Percentiles rank a stretch among this genome's conserved stretches.
Conservation (phyloP, 2,888 invertebrate species). For the Desoria tigrina region DNA sequence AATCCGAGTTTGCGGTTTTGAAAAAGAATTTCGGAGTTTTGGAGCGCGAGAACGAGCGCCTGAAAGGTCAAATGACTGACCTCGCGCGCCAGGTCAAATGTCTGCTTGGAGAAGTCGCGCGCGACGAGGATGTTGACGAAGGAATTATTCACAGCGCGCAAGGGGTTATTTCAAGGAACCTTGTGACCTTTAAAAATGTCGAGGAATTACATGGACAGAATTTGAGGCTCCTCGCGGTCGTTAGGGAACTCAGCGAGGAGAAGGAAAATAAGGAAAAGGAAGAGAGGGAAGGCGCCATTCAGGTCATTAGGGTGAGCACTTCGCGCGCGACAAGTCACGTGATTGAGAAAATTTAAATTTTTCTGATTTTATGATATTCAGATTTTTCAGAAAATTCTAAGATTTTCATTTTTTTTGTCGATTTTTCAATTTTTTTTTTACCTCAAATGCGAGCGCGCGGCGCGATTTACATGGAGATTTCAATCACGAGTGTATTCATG, state of each 20-base stretch:
- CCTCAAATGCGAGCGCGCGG: no score
- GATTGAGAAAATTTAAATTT: no score
- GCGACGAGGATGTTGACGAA: background rate
- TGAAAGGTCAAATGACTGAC: slow-evolving; percentile 76
- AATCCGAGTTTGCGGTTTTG: slow-evolving; percentile 70
- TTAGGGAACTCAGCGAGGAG: slow-evolving; percentile 80
- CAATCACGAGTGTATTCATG: no score
- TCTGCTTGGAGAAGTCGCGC: background rate
- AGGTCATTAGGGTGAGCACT: slow-evolving; percentile 37
- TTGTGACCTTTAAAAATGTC: slow-evolving; percentile 87
- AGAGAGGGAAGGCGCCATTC: slow-evolving; percentile 38
- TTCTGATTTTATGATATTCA: no score
- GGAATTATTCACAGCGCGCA: background rate
- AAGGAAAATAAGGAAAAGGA: slow-evolving; percentile 78
- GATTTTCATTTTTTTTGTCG: no score
- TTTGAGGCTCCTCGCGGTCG: slow-evolving; percentile 76
- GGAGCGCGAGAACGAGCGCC: slow-evolving; percentile 73
- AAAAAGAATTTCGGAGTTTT: slow-evolving; percentile 70
- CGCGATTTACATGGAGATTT: no score
- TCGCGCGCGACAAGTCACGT: no score
- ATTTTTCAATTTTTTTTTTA: no score
- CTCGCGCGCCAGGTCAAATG: slow-evolving; percentile 74
- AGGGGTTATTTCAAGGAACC: slow-evolving; percentile 70
- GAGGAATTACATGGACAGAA: slow-evolving; percentile 87
- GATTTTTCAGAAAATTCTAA: no score